Conservation (phyloP, 2,888 invertebrate genomes). For the Torymus aiolomorphi region DNA sequence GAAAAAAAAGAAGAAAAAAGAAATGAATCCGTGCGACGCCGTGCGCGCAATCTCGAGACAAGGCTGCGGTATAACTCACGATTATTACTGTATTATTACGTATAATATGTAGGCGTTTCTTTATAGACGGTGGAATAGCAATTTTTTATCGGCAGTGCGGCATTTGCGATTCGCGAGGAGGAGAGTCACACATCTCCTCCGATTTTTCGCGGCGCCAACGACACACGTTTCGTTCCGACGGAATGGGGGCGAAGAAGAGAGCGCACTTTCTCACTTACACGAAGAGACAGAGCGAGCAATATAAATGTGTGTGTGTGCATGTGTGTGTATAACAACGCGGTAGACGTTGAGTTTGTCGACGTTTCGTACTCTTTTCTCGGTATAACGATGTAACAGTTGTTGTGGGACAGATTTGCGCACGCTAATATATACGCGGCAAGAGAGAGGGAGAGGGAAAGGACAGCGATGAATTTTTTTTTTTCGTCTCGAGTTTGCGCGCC, state of each 20-base stretch:
- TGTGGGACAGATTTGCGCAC: too few relatives aligned
- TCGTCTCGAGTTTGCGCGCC: conserved; percentile 45
- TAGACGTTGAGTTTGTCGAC: not conserved
- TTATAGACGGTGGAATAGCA: conserved; percentile 22
- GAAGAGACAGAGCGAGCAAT: too few relatives aligned
- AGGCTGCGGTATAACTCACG: conserved; percentile 23
- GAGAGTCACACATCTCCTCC: too few relatives aligned
- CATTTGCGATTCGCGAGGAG: too few relatives aligned
- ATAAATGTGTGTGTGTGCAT: too few relatives aligned
- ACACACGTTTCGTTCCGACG: too few relatives aligned
- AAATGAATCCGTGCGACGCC: conserved; percentile 36
- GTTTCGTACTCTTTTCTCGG: too few relatives aligned
- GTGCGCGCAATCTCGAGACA: conserved; percentile 70
- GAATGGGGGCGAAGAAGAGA: too few relatives aligned
- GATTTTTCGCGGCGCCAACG: too few relatives aligned
- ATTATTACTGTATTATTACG: conserved; percentile 18
- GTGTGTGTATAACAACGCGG: too few relatives aligned
- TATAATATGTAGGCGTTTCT: conserved; percentile 25
- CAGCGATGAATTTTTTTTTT: not conserved
- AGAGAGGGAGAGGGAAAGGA: not conserved
- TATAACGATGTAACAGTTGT: too few relatives aligned
- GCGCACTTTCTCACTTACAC: not conserved
- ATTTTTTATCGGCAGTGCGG: not conserved
- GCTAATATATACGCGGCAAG: not conserved
- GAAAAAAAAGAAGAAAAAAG: too few relatives aligned